Evolutionary conservation across 2,113 vertebrate species (phyloP), one percentile per base, ranked within the genome.

Genomic region (Oenanthe oenanthe): DNA sequence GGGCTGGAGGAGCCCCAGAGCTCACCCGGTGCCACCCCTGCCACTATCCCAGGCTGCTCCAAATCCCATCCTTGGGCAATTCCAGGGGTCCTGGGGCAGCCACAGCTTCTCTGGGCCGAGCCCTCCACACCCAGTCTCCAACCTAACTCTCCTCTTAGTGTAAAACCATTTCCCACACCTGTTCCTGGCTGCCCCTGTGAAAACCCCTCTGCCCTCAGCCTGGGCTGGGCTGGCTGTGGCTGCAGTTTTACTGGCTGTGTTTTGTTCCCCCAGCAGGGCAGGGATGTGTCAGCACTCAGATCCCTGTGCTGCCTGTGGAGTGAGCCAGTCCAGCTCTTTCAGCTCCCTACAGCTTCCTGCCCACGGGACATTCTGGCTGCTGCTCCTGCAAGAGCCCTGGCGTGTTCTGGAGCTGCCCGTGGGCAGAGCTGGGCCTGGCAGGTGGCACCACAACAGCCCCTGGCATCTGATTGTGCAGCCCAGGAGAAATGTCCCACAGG

Each of bases 221-320:
- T 34, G 29, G 68, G 57, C 1, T 36, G 74, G 17, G 53, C 26
- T 56, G n/a, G 2, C 56, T 20, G 8, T 31, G 28, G 28, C 68
- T 34, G 1, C 43, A 15, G 65, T 2, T 43, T 1, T 5, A 3
- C 2, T n/a, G 6, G 9, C 4, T 53, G 10, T 0, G 0, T n/a
- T 53, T 12, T 26, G 18, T 47, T 42, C 12, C 13, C 43, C 3
- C 21, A 4, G 6, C 8, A 8, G 42, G n/a, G 47, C 9, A 25
- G 57, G 28, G 16, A 31, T 4, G 19, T 43, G 29, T 14, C 15
- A 91, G 43, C 75, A 29, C 18, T 25, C 26, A 4, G 28, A 29
- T 54, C 14, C 1, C 22, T 24, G 11, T 2, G 7, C 9, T 70
- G 56, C 9, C 29, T 18, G 1, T 11, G 67, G 4, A 32, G 85